Conservation (phyloP, 2,113 vertebrate genomes). For the Macquaria australasica region DNA sequence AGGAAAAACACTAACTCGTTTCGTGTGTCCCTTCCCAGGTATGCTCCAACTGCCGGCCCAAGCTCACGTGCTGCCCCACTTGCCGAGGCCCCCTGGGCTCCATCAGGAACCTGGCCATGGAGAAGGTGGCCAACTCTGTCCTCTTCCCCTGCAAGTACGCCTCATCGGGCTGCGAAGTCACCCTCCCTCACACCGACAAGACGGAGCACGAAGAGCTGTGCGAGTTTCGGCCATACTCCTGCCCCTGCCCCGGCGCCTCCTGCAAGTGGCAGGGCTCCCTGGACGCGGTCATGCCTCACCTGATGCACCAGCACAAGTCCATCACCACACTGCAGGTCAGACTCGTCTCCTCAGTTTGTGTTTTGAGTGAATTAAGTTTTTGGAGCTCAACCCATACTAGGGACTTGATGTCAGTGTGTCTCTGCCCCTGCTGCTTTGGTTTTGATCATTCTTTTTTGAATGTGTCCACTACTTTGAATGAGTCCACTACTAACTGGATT, state of each 20-base stretch:
- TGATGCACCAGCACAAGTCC: constrained; percentile 99
- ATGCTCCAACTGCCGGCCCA: constrained; percentile 99
- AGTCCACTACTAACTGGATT: neutral
- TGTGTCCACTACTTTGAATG: neutral
- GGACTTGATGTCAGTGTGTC: neutral
- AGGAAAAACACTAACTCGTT: neutral
- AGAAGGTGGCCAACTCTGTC: constrained; percentile 99
- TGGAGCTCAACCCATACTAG: neutral
- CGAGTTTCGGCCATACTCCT: constrained; percentile 98
- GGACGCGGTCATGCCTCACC: constrained; percentile 98
- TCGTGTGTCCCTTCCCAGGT: constrained; percentile 70
- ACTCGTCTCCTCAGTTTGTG: neutral
- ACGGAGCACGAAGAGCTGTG: constrained; percentile 99
- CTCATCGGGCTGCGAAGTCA: constrained; percentile 97
- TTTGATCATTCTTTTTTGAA: neutral
- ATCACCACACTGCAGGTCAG: constrained; percentile 95
- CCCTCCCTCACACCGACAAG: constrained; percentile 98
- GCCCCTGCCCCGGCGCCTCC: constrained; percentile 96
- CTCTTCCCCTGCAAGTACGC: constrained; percentile 99
- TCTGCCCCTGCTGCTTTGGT: neutral
- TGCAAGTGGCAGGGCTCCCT: constrained; percentile 99
- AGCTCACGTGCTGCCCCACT: constrained; percentile 98
- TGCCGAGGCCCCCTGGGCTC: constrained; percentile 97
- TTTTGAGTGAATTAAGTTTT: too few relatives aligned
- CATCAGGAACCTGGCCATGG: constrained; percentile 99